Base-by-base conservation (phyloP, 2,113 vertebrate species). In the Himantopus leucocephalus region DNA sequence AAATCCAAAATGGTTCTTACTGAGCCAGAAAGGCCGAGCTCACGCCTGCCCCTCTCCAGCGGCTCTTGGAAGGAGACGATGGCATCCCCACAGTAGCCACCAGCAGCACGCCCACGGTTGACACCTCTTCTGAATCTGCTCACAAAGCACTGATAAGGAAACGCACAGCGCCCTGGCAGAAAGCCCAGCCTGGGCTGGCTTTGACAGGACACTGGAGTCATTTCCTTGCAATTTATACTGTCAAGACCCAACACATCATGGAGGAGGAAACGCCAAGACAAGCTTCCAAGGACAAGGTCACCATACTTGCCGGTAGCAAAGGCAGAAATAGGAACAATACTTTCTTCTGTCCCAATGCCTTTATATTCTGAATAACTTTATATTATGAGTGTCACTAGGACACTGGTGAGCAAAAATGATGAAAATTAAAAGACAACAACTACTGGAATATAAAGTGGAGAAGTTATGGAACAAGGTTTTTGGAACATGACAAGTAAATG, bases 201-300 rank as follows among this genome's bases (percentile, higher is more conserved):
- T 48, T 66, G 22, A 71, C 16, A 71, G 39, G 47, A 60, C 45
- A 48, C 64, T 62, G 62, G 52, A 81, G 23, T 93, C 58, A 88
- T 56, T 88, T 77, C 64, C 47, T 92, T 72, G 66, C 1, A 3
- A 63, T 68, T 88, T 68, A 76, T 30, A 26, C 34, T 8, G 3
- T 63, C 32, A 45, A 55, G 72, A 82, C 4, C n/a, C n/a, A 78
- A 53, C 27, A 62, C 2, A 0, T 82, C 67, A 67, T 0, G 0
- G 75, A 64, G 63, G 20, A 83, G 67, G 71, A 95, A 94, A 82
- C 2, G 5, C 66, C 47, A 63, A 37, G 48, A 88, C 39, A 23
- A n/a, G 8, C 14, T 91, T 83, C 58, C 83, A 83, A 88, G 67
- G 83, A 60, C 53, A 80, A 88, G 75, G 86, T 80, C 75, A 76